Conservation (phyloP, 2,113 vertebrate species). For the Carlito syrichta region DNA sequence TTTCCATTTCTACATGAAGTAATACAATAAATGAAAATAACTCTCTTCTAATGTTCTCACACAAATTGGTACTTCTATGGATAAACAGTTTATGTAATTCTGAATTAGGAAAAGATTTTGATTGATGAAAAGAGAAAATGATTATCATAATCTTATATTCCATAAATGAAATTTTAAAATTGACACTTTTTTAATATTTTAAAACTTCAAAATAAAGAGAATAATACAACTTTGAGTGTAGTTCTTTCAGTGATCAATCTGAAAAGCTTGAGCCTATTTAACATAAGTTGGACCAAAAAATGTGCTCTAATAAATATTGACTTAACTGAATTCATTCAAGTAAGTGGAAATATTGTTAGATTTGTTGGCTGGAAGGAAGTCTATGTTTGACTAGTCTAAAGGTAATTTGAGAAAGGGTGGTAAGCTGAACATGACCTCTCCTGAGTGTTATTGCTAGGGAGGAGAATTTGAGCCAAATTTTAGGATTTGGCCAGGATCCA, state of each 20-base stretch:
- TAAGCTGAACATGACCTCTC: background rate
- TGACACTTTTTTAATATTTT: background rate
- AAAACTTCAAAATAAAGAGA: background rate
- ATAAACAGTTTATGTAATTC: background rate
- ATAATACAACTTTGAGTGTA: background rate
- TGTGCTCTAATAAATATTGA: background rate
- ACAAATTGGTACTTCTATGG: background rate
- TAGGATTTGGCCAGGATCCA: background rate
- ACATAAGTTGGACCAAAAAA: background rate
- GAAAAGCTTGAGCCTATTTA: background rate
- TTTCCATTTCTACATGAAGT: background rate
- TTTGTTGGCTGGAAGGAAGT: background rate
- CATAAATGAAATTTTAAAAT: background rate
- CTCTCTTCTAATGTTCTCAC: background rate
- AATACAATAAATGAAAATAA: background rate
- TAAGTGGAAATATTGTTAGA: background rate
- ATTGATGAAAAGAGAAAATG: background rate
- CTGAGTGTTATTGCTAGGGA: background rate
- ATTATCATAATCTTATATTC: slow-evolving; percentile 5
- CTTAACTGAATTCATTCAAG: background rate
- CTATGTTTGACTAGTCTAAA: background rate
- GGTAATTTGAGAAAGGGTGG: background rate
- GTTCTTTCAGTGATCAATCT: background rate
- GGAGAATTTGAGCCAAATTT: slow-evolving; percentile 2
- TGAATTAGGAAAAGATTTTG: background rate